Conservation (phyloP, 2,888 invertebrate genomes). For the Thera britannica region DNA sequence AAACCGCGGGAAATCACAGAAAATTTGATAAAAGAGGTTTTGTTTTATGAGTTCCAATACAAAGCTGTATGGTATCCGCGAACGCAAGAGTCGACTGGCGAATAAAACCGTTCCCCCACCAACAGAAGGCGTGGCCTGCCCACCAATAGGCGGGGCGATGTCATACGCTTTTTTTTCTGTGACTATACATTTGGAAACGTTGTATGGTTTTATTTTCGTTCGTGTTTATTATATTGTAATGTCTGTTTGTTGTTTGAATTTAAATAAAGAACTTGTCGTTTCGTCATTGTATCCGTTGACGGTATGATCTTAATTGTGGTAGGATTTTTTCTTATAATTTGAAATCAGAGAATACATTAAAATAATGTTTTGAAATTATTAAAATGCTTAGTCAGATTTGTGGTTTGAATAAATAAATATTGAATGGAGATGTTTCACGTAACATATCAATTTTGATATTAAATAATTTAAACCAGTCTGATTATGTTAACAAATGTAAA, state of each 20-base stretch:
- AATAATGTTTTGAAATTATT: slow-evolving; percentile 16
- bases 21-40: slow-evolving; percentile 24
- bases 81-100: slow-evolving; percentile 72
- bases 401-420: slow-evolving; percentile 23
- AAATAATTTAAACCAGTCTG: slow-evolving; percentile 11
- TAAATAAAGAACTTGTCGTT: slow-evolving; percentile 64
- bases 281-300: slow-evolving; percentile 61
- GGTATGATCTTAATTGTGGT: slow-evolving; percentile 60
- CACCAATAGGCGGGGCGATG: slow-evolving; percentile 59
- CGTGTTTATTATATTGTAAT: slow-evolving; percentile 78
- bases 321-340: slow-evolving; percentile 19
- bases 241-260: slow-evolving; percentile 71
- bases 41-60: slow-evolving; percentile 45
- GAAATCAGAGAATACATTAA: neutral
- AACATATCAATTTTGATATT: slow-evolving; percentile 13
- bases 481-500: neutral
- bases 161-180: slow-evolving; percentile 56
- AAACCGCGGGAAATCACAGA: slow-evolving; percentile 20
- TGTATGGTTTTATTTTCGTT: slow-evolving; percentile 63
- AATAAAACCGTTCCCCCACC: slow-evolving; percentile 61
- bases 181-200: slow-evolving; percentile 58
- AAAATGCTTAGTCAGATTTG: slow-evolving; percentile 9
- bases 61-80: slow-evolving; percentile 69
- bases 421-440: neutral
- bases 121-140: slow-evolving; percentile 63